A percentile compares a stretch with the other conserved stretches of the same genome.
Evolutionary conservation across 2,888 invertebrate genomes (phyloP).

Genomic region (Mamestra brassicae): DNA sequence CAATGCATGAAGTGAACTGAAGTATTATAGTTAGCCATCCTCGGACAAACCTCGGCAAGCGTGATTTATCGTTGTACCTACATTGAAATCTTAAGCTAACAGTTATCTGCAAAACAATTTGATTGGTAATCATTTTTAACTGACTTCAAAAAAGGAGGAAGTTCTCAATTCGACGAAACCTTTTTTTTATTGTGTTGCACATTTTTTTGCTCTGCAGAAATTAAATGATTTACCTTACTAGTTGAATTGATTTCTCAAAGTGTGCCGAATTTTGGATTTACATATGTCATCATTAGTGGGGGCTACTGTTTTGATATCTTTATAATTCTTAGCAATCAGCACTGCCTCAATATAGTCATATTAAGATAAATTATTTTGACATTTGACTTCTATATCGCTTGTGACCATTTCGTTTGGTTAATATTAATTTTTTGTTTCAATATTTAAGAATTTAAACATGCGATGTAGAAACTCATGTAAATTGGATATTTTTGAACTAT

Average conservation of each 20-base stretch:
- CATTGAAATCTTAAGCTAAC: no score
- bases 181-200: no score
- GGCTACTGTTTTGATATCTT: conserved; percentile 33
- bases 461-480: conserved; percentile 21
- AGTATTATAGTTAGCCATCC: no score
- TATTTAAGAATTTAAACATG: conserved; percentile 14
- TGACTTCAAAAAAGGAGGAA: no score
- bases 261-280: neutral
- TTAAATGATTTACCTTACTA: neutral
- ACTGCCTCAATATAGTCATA: conserved; percentile 14
- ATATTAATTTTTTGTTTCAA: conserved; percentile 20
- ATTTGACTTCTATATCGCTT: conserved; percentile 38
- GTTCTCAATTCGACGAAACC: no score
- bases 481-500: conserved; percentile 34
- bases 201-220: no score
- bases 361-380: conserved; percentile 47
- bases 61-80: no score
- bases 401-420: conserved; percentile 7
- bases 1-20: no score
- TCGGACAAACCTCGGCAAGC: no score
- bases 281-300: neutral
- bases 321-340: conserved; percentile 17
- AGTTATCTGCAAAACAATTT: no score
- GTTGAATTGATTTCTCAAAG: neutral
- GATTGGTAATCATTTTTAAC: no score